Percentiles rank a stretch among this genome's conserved stretches.
These are phyloP conservation scores for Chlorodrepanis virens DNA, from an alignment of 2,113 vertebrate species.

Conservation along the genomic window DNA sequence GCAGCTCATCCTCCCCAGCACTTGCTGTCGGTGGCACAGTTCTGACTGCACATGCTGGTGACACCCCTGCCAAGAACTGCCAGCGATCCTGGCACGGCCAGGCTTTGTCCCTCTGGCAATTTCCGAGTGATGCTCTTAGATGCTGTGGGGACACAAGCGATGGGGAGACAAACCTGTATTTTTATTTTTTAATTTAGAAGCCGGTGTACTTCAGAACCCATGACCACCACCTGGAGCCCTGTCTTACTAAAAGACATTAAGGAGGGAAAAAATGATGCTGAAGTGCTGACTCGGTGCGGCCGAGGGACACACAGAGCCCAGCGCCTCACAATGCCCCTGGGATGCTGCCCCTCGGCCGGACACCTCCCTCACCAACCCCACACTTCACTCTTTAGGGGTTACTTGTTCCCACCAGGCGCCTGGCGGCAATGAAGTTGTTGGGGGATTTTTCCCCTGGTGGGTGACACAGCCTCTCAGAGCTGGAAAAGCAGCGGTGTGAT, in stretches of 20 bases:
- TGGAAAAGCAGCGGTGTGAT: neutral
- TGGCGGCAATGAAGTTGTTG: neutral
- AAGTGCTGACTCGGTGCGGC: neutral
- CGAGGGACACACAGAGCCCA: neutral
- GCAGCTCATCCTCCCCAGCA: neutral
- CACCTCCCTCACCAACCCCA: neutral
- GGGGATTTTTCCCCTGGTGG: neutral
- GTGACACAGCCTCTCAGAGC: neutral
- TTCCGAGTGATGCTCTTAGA: neutral
- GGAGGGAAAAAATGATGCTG: neutral
- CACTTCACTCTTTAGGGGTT: no score
- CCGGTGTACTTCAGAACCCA: neutral
- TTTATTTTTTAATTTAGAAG: neutral
- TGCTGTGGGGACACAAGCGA: fast-evolving
- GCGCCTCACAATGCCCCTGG: neutral
- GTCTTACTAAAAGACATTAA: neutral
- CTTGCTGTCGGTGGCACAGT: neutral
- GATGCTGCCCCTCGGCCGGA: neutral
- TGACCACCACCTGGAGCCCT: neutral
- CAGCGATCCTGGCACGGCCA: neutral
- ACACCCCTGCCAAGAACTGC: neutral
- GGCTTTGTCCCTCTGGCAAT: neutral
- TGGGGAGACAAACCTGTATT: fast-evolving
- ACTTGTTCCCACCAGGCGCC: neutral
- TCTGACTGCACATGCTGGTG: neutral